A percentile compares a stretch with the other conserved stretches of the same genome.
phyloP scores from a whole-genome alignment of 1,140 invertebrate genomes.

The Musca vetustissima region DNA sequence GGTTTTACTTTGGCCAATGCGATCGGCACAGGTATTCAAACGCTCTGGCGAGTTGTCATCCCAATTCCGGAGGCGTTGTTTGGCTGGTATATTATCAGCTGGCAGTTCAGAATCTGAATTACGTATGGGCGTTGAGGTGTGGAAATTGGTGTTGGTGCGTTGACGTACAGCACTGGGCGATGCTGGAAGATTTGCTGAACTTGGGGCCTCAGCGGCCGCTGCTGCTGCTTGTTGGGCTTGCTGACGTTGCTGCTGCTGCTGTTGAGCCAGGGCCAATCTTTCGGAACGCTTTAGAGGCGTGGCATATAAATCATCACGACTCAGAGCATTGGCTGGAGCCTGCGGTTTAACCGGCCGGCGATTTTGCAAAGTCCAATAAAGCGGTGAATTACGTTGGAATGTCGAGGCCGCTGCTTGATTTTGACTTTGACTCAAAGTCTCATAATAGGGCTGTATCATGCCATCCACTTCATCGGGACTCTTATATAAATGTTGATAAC shows the following conservation, averaged over 20 bases:
- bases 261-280: constrained; percentile 41
- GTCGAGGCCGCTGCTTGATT: constrained; percentile 30
- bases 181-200: constrained; percentile 39
- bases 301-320: constrained; percentile 53
- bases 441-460: constrained; percentile 21
- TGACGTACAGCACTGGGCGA: constrained; percentile 69
- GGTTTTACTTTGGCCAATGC: constrained; percentile 66
- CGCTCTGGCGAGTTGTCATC: constrained; percentile 58
- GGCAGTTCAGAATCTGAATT: constrained; percentile 29
- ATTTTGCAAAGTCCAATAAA: constrained; percentile 56
- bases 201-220: constrained; percentile 39
- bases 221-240: constrained; percentile 2
- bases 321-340: constrained; percentile 29
- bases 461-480: constrained; percentile 25
- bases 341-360: constrained; percentile 40
- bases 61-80: constrained; percentile 44
- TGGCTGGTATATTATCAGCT: constrained; percentile 37
- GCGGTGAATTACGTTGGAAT: constrained; percentile 49
- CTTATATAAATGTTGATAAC: constrained; percentile 56
- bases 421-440: constrained; percentile 3
- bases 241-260: constrained; percentile 28
- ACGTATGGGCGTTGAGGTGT: constrained; percentile 61
- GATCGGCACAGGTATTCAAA: constrained; percentile 61
- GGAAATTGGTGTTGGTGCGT: constrained; percentile 56
- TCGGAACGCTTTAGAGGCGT: constrained; percentile 51